Base-by-base conservation (phyloP, 2,797 vertebrate genomes). In the Benthosema pterotum region DNA sequence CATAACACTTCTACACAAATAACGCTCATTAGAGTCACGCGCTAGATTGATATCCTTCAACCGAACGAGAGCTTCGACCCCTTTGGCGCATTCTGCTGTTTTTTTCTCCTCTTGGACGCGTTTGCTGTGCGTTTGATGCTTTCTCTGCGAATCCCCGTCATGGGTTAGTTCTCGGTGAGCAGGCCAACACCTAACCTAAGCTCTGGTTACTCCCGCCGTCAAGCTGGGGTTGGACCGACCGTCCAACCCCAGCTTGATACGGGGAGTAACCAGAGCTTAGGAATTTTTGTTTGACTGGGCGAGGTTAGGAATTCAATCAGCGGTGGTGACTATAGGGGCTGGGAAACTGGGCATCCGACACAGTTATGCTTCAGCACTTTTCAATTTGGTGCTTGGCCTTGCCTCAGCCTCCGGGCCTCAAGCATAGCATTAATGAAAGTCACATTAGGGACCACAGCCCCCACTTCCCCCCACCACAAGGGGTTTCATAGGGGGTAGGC, bases 341-440 rank as follows among this genome's bases (percentile, higher is more conserved):
- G 89, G 89, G 85, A 87, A 89, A 75, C 79, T 52, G 78, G 84
- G 83, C 85, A 86, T 91, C 86, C 73, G 77, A 86, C 82, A 88
- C 87, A 82, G 90, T 82, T 89, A 82, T 82, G 90, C 89, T 87
- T 89, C 83, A 87, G 80, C 85, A 87, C 88, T 86, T 91, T 91
- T 90, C 90, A 91, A 91, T 91, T 91, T 92, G 80, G 66, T n/a
- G 74, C 71, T 75, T 71, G 84, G 81, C 69, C 82, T 11, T 78
- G 75, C 79, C 76, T 77, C 71, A 76, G 87, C 78, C 82, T 80
- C 63, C 22, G 11, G 77, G 85, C 83, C 86, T 79, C 77, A 72
- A 79, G 83, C 67, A 55, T 72, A 68, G 84, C 75, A 71, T 88
- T 89, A 89, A 91, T 89, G 85, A 85, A 88, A 87, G 86, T 85